Evolutionary conservation across 1,140 invertebrate species (phyloP), one percentile per base, ranked within the genome.

Genomic region (Bombyx mandarina): DNA sequence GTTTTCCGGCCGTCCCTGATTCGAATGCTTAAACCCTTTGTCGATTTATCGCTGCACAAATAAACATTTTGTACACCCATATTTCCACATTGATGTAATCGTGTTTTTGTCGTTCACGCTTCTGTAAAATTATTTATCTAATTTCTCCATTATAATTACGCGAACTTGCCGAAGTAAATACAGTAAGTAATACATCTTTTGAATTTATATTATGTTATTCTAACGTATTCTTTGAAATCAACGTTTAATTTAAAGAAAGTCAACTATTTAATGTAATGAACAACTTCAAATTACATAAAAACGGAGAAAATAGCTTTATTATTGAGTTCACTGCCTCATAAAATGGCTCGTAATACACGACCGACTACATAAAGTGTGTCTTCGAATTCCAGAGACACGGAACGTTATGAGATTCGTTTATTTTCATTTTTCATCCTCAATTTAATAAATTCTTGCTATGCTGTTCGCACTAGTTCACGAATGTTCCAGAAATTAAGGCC

Each of bases 291-390:
- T 61, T 54, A 9, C 55, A 57, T 48, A 42, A 55, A 60, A 54
- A 57, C 52, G 42, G 12, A 54, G 52, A 43, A 61, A 57, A 60
- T 60, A 60, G 56, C 49, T 56, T 61, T 57, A 57, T 57, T 45
- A 45, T 45, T 52, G 55, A 47, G 7, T 57, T 57, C 51, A 45
- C 47, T 45, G 43, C 51, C 46, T 49, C 55, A 57, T 54, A 57
- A 56, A 57, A 54, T 42, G 46, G 43, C 18, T 56, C 44, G 12
- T 52, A 45, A 61, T 52, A 56, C 56, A 49, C 12, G 43, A 54
- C 18, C 7, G 35, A 10, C 48, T 49, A 45, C 6, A 45, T 43
- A 54, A 51, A 35, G 50, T 8, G 54, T 42, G 35, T 49, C 45
- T 56, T 46, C 9, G 48, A 56, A 56, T 56, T 49, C 54, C 46